Conservation (phyloP, 2,797 vertebrate genomes). For the Arnoldichthys spilopterus region DNA sequence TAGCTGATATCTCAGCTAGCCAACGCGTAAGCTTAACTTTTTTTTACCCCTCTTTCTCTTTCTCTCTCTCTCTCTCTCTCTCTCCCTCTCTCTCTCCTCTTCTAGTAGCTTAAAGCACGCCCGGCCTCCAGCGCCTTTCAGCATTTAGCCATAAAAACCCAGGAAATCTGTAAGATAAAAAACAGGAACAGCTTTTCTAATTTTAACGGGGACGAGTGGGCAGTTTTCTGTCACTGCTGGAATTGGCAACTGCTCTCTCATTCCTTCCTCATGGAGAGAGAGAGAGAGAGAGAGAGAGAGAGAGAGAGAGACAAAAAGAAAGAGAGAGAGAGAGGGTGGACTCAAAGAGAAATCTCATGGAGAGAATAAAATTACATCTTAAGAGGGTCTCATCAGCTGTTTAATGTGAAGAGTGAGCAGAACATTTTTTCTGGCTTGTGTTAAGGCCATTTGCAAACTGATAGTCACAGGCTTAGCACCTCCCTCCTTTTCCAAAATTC, state of each 20-base stretch:
- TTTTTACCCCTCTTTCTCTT: conserved; percentile 70
- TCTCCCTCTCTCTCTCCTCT: conserved; percentile 31
- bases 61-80: conserved; percentile 64
- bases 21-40: conserved; percentile 94
- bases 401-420: conserved; percentile 74
- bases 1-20: conserved; percentile 93
- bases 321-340: conserved; percentile 66
- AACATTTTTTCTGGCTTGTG: conserved; percentile 72
- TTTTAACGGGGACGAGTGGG: conserved; percentile 82
- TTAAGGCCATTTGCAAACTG: conserved; percentile 80
- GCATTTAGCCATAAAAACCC: conserved; percentile 87
- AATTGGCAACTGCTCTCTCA: conserved; percentile 77
- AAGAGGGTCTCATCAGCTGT: conserved; percentile 68
- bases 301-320: conserved; percentile 11
- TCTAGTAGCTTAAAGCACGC: conserved; percentile 96
- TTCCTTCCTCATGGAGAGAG: conserved; percentile 8
- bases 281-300: conserved; percentile 1
- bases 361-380: conserved; percentile 47
- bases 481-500: conserved; percentile 75
- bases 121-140: conserved; percentile 90
- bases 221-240: conserved; percentile 83
- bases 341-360: conserved; percentile 28
- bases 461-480: conserved; percentile 73
- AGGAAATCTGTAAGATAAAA: conserved; percentile 90
- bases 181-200: conserved; percentile 80